phyloP scores from a whole-genome alignment of 2,797 vertebrate species.

The Varecia variegata region DNA sequence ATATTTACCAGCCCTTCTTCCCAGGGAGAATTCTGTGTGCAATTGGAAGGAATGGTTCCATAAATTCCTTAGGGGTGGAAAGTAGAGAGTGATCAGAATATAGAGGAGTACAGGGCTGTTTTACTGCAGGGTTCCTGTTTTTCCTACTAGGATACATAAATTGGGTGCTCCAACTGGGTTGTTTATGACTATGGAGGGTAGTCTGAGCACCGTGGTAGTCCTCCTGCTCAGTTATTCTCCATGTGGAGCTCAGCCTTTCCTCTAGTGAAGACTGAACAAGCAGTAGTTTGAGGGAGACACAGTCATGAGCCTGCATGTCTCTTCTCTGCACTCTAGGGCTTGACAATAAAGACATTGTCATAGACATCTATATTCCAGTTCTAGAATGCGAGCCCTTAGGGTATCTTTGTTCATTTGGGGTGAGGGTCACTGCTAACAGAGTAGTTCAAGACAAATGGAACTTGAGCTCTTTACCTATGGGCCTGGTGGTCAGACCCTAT shows the following conservation, averaged over 20 bases:
- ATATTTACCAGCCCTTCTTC: background rate
- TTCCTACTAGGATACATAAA: background rate
- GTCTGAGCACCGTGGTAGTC: background rate
- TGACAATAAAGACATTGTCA: background rate
- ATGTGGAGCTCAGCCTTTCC: background rate
- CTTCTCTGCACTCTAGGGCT: background rate
- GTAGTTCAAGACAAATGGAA: background rate
- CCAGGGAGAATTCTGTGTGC: background rate
- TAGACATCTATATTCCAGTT: background rate
- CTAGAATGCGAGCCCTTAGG: background rate
- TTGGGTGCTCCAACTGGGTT: background rate
- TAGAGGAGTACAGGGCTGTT: background rate
- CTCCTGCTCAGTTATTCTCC: background rate
- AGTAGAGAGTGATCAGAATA: background rate
- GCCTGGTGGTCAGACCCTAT: background rate
- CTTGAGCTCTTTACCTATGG: background rate
- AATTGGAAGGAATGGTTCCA: background rate
- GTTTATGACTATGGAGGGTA: background rate
- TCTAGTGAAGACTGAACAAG: background rate
- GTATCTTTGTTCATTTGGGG: background rate
- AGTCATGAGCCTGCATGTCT: background rate
- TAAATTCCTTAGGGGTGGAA: background rate
- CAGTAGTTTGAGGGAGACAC: background rate
- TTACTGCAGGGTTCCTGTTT: background rate
- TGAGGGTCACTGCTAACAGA: background rate